A percentile compares a stretch with the other conserved stretches of the same genome.
phyloP scores from a whole-genome alignment of 2,797 vertebrate genomes.

The Picus viridis region DNA sequence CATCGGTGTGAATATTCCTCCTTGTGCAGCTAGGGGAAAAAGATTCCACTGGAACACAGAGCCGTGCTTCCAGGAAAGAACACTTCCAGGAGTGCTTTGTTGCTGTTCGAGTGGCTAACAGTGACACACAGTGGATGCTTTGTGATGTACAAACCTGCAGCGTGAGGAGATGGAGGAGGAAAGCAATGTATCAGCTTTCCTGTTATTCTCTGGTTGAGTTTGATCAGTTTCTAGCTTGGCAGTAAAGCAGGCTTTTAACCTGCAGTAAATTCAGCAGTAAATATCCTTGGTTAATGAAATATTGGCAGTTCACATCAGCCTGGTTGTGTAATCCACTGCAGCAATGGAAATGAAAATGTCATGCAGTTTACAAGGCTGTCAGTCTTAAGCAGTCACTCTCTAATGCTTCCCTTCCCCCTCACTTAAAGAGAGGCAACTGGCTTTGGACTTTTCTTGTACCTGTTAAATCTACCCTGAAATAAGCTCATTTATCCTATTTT shows the following conservation, averaged over 20 bases:
- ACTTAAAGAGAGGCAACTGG: neutral
- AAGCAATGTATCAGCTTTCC: accelerated
- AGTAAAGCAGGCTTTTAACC: neutral
- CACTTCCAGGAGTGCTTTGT: neutral
- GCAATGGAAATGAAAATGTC: neutral
- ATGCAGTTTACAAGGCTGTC: neutral
- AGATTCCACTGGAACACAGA: neutral
- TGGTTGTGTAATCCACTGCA: neutral
- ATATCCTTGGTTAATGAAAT: neutral
- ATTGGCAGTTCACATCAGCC: neutral
- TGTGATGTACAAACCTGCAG: neutral
- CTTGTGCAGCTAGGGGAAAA: neutral
- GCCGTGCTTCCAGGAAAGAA: neutral
- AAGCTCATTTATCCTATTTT: neutral
- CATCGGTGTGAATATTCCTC: neutral
- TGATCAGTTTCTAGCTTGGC: neutral
- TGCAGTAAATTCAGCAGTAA: neutral
- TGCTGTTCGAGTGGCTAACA: neutral
- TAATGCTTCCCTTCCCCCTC: neutral
- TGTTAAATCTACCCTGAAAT: neutral
- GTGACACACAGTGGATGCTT: constrained; percentile 62
- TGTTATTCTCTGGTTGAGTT: neutral
- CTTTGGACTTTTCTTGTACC: neutral
- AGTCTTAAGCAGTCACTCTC: neutral
- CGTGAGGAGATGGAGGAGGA: neutral